Conservation (phyloP, 2,797 vertebrate genomes). For the Pangasius krempfi region DNA sequence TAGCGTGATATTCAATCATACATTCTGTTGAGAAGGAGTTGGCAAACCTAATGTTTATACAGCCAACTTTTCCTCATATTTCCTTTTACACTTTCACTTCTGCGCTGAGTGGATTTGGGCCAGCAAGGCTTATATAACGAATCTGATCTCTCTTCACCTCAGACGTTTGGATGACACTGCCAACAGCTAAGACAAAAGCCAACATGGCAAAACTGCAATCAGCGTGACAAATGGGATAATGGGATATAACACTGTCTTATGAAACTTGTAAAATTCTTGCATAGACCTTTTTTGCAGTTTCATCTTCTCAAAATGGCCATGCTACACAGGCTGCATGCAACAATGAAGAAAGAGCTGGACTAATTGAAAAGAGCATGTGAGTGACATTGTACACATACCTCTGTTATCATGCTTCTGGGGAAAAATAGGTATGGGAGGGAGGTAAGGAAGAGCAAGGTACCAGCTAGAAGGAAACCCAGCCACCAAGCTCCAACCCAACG, state of each 20-base stretch:
- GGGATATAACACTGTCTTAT: neutral
- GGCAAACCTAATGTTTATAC: constrained; percentile 9
- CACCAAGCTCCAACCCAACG: constrained; percentile 98
- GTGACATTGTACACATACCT: constrained; percentile 61
- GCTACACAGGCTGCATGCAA: neutral
- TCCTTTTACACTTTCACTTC: constrained; percentile 30
- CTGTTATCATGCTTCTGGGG: constrained; percentile 81
- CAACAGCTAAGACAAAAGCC: neutral
- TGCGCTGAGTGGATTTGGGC: neutral
- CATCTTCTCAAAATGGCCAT: neutral
- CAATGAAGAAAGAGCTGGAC: neutral
- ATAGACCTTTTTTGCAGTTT: neutral
- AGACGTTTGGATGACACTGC: neutral
- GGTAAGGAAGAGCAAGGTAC: constrained; percentile 78
- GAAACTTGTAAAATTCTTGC: neutral
- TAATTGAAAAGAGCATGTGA: neutral
- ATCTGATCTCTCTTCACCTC: neutral
- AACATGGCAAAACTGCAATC: neutral
- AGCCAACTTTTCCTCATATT: neutral
- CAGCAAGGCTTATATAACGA: neutral
- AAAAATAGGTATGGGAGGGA: constrained; percentile 92
- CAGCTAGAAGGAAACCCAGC: constrained; percentile 88
- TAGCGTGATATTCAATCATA: constrained; percentile 5
- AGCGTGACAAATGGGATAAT: neutral
- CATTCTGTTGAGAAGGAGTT: neutral